These are phyloP conservation scores for Philereme vetulata DNA, from an alignment of 2,888 invertebrate species.

Conservation along the genomic window DNA sequence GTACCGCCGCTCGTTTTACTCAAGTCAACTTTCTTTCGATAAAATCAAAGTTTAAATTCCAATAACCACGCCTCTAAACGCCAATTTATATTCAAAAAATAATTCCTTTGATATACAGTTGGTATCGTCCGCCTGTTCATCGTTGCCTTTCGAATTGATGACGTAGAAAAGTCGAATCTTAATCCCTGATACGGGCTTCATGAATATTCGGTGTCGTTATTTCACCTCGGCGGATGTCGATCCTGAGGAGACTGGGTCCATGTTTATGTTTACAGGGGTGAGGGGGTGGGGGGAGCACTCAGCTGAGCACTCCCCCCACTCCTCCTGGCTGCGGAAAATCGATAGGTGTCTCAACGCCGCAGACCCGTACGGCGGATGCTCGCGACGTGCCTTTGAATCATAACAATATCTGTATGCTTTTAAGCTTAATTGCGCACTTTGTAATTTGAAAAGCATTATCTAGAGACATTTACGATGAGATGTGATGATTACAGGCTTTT, in stretches of 20 bases:
- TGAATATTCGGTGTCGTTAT: conserved; percentile 81
- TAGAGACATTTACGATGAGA: conserved; percentile 1
- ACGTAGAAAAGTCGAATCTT: conserved; percentile 77
- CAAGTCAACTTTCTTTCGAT: no score
- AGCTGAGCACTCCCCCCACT: conserved; percentile 67
- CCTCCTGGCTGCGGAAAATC: conserved; percentile 74
- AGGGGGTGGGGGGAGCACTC: conserved; percentile 56
- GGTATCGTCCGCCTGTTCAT: conserved; percentile 23
- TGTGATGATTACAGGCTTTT: conserved; percentile 21
- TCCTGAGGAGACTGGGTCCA: conserved; percentile 46
- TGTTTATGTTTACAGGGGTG: conserved; percentile 47
- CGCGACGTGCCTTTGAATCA: conserved; percentile 35
- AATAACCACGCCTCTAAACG: conserved; percentile 9
- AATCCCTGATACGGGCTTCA: conserved; percentile 76
- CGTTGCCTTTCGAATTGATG: conserved; percentile 54
- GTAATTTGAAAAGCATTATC: conserved; percentile 6
- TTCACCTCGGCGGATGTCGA: conserved; percentile 79
- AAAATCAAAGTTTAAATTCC: no score
- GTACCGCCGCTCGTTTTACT: no score
- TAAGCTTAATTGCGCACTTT: conserved; percentile 4
- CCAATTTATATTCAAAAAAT: conserved; percentile 30
- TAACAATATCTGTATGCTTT: conserved; percentile 6
- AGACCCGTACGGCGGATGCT: conserved; percentile 15
- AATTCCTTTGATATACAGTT: conserved; percentile 20
- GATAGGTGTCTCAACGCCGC: conserved; percentile 49